Conservation (phyloP, 2,888 invertebrate genomes). For the Zelleria hepariella region DNA sequence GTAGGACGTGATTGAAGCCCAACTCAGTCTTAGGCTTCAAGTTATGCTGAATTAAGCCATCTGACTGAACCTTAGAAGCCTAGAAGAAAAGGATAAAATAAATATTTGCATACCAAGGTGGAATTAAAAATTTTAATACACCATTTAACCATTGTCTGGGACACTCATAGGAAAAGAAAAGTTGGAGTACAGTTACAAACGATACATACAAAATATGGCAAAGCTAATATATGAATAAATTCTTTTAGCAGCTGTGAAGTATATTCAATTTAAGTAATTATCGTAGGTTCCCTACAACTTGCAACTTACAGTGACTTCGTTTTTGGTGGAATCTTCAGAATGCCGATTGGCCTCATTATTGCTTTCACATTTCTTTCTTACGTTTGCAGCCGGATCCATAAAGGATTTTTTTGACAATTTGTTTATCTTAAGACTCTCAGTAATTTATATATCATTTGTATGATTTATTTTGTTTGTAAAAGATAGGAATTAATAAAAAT, state of each 20-base stretch:
- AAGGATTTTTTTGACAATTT: neutral
- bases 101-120: neutral
- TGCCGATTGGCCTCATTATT: slow-evolving; percentile 51
- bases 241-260: no score
- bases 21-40: neutral
- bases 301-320: slow-evolving; percentile 30
- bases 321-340: slow-evolving; percentile 25
- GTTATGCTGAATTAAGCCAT: slow-evolving; percentile 19
- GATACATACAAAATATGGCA: no score
- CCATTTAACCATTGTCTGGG: neutral
- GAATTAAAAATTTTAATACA: neutral
- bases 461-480: no score
- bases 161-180: neutral
- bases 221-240: no score
- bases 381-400: slow-evolving; percentile 12
- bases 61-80: slow-evolving; percentile 33
- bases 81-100: slow-evolving; percentile 11
- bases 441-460: no score
- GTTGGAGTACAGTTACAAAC: no score
- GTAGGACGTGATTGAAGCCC: neutral
- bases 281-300: no score
- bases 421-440: no score
- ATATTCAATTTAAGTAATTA: neutral
- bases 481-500: no score
- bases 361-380: slow-evolving; percentile 28